These are phyloP conservation scores for Marmota flaviventris DNA, from an alignment of 2,113 vertebrate genomes.

Conservation along the genomic window DNA sequence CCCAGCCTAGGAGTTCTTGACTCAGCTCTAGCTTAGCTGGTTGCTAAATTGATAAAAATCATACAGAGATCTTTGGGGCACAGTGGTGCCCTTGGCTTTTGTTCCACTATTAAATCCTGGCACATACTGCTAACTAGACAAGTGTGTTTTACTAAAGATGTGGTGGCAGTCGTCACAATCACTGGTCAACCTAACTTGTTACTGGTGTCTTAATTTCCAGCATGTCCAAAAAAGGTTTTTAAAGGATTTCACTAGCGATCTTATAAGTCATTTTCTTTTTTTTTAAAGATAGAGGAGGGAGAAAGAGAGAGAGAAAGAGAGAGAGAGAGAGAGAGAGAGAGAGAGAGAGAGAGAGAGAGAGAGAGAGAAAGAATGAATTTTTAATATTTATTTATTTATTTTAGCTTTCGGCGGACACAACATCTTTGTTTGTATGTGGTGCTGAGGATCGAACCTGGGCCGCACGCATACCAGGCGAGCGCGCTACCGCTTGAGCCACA, in stretches of 20 bases:
- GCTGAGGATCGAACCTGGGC: no score
- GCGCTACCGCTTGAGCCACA: no score
- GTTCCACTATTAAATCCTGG: conserved; percentile 48
- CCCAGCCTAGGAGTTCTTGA: neutral
- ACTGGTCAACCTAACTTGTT: conserved; percentile 67
- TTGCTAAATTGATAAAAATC: conserved; percentile 36
- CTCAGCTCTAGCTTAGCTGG: neutral
- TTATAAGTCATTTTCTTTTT: conserved; percentile 72
- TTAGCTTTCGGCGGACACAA: no score
- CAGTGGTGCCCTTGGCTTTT: conserved; percentile 31
- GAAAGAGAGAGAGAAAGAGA: no score
- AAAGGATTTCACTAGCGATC: conserved; percentile 78
- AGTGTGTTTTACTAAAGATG: conserved; percentile 54
- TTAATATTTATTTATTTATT: no score
- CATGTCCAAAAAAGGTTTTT: conserved; percentile 77
- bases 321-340: no score
- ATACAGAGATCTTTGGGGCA: neutral
- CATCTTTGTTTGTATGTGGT: no score
- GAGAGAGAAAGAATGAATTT: no score
- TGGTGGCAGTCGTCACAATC: conserved; percentile 79
- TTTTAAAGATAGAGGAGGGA: no score
- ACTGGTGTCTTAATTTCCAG: conserved; percentile 64
- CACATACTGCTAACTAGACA: conserved; percentile 19
- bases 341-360: no score
- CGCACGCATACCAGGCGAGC: no score